These are phyloP conservation scores for Heliconius eleuchia DNA, from an alignment of 1,140 invertebrate species.

Conservation along the genomic window DNA sequence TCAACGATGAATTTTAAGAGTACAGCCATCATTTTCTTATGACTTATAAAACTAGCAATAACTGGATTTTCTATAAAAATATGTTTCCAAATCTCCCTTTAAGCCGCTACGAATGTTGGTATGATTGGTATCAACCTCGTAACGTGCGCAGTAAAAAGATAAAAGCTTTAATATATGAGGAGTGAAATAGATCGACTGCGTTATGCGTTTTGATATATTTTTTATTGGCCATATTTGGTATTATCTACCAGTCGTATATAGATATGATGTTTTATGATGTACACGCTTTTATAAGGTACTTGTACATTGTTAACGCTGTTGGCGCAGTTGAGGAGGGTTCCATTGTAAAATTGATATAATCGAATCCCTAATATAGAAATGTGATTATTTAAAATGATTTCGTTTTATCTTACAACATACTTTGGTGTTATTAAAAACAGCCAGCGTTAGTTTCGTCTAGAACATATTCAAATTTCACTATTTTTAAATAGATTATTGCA, in stretches of 20 bases:
- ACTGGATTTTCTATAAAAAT: neutral
- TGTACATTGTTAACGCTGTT: neutral
- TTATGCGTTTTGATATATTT: neutral
- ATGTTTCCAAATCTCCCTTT: neutral
- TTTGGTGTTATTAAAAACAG: no score
- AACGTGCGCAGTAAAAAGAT: slow-evolving; percentile 3
- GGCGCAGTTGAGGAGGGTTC: no score
- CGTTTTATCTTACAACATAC: no score
- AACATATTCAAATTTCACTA: no score
- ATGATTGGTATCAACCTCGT: neutral
- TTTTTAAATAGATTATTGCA: no score
- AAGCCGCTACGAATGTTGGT: neutral
- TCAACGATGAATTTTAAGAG: neutral
- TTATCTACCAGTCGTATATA: neutral
- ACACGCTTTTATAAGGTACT: neutral
- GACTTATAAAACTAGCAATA: slow-evolving; percentile 6
- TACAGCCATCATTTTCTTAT: neutral
- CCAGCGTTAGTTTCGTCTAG: no score
- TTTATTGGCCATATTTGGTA: slow-evolving; percentile 6
- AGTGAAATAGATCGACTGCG: slow-evolving; percentile 13
- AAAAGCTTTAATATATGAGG: neutral
- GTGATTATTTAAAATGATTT: no score
- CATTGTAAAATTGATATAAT: no score
- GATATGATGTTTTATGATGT: neutral
- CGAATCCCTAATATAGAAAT: no score